Conservation (phyloP, 2,797 vertebrate species). For the Bryconaethiops microstoma region DNA sequence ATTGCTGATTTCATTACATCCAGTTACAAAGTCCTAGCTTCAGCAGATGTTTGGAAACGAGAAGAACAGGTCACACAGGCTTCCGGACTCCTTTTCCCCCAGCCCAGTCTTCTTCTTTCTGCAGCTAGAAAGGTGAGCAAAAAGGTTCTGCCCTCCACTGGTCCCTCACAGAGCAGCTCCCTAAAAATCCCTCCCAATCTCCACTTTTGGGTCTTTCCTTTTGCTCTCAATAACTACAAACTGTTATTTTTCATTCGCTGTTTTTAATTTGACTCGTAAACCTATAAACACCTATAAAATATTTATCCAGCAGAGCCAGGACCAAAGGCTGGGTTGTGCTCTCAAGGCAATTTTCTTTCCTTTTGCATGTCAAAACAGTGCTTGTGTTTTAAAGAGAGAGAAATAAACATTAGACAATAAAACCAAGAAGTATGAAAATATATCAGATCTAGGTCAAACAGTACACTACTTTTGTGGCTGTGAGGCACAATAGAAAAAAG, state of each 20-base stretch:
- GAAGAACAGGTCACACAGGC: constrained; percentile 23
- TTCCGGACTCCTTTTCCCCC: constrained; percentile 42
- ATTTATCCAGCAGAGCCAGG: neutral
- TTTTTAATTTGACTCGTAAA: too few species aligned
- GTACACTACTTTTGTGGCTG: too few species aligned
- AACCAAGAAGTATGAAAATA: too few species aligned
- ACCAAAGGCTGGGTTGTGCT: neutral
- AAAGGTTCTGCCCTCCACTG: constrained; percentile 19
- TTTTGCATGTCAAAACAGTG: constrained; percentile 4
- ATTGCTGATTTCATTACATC: constrained; percentile 11
- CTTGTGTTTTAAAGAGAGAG: neutral
- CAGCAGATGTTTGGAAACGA: constrained; percentile 15
- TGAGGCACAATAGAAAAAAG: too few species aligned
- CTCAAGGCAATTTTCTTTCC: neutral
- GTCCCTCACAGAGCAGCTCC: neutral
- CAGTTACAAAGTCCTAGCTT: neutral
- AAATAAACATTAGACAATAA: neutral
- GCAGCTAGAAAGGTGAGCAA: neutral
- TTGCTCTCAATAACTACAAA: too few species aligned
- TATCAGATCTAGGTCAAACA: too few species aligned
- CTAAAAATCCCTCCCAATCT: neutral
- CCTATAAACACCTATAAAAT: too few species aligned
- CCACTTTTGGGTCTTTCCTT: too few species aligned
- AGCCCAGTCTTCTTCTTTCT: constrained; percentile 13
- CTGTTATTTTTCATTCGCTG: neutral